Evolutionary conservation across 2,888 invertebrate species (phyloP).

Genomic region (Drosophila formosana): DNA sequence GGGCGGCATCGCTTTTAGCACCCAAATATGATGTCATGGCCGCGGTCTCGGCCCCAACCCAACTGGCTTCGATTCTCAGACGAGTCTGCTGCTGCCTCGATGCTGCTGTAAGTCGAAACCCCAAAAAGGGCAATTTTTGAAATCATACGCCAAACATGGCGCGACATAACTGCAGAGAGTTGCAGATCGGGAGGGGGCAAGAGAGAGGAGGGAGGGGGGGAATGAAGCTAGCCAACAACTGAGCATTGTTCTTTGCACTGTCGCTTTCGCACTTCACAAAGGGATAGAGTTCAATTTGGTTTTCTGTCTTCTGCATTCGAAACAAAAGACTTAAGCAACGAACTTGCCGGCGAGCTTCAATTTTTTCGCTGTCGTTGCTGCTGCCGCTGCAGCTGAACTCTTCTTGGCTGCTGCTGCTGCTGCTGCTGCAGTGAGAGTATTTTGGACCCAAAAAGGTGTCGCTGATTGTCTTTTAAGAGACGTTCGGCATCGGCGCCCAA

Average conservation of each 20-base stretch:
- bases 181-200: conserved; percentile 23
- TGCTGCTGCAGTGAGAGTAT: conserved; percentile 70
- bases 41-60: conserved; percentile 41
- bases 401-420: conserved; percentile 19
- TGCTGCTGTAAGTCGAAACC: conserved; percentile 77
- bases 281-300: conserved; percentile 82
- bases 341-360: conserved; percentile 55
- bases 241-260: conserved; percentile 82
- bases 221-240: conserved; percentile 29
- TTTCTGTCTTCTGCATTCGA: conserved; percentile 74
- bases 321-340: conserved; percentile 82
- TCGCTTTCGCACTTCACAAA: conserved; percentile 82
- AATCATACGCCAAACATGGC: conserved; percentile 83
- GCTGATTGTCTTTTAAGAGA: conserved; percentile 85
- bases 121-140: conserved; percentile 82
- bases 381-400: conserved; percentile 17
- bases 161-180: conserved; percentile 75
- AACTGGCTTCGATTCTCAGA: conserved; percentile 9
- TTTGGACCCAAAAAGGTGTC: conserved; percentile 84
- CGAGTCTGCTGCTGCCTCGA: background rate
- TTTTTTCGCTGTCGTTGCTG: conserved; percentile 19
- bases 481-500: conserved; percentile 76
- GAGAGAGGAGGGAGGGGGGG: conserved; percentile 27
- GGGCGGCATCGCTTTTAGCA: conserved; percentile 81
- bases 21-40: conserved; percentile 83